A percentile compares a stretch with the other conserved stretches of the same genome.
Evolutionary conservation across 1,140 invertebrate species (phyloP).

Genomic region (Oryctes rhinoceros): DNA sequence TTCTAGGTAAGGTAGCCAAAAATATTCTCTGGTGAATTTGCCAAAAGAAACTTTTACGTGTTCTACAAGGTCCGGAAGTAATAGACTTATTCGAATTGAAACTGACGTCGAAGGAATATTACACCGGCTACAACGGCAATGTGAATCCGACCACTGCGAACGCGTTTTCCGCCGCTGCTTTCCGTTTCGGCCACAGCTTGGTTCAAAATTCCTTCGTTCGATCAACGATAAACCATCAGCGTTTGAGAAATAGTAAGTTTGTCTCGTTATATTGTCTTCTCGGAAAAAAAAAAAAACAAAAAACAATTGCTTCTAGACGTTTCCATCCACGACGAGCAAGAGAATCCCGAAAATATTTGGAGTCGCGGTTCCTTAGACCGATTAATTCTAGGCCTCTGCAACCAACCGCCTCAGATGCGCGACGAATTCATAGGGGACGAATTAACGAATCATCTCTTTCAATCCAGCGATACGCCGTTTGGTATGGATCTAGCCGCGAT

Average conservation of each 20-base stretch:
- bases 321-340: slow-evolving; percentile 78
- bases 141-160: slow-evolving; percentile 90
- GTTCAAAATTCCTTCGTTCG: slow-evolving; percentile 81
- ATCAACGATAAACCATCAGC: slow-evolving; percentile 70
- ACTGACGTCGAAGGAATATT: slow-evolving; percentile 70
- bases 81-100: slow-evolving; percentile 77
- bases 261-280: background rate
- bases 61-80: slow-evolving; percentile 68
- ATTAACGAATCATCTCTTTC: slow-evolving; percentile 88
- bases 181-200: slow-evolving; percentile 93
- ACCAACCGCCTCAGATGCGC: slow-evolving; percentile 79
- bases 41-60: background rate
- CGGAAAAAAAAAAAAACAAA: too few relatives aligned
- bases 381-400: slow-evolving; percentile 77
- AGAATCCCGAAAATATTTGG: slow-evolving; percentile 69
- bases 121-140: slow-evolving; percentile 77
- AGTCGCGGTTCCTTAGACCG: slow-evolving; percentile 80
- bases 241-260: slow-evolving; percentile 72
- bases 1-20: slow-evolving; percentile 69
- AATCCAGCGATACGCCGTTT: slow-evolving; percentile 74
- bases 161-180: slow-evolving; percentile 94
- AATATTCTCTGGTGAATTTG: background rate
- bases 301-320: slow-evolving; percentile 68
- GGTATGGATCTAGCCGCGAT: slow-evolving; percentile 90
- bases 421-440: slow-evolving; percentile 85